Percentiles rank a stretch among this genome's conserved stretches.
phyloP scores from a whole-genome alignment of 2,888 invertebrate species.

The Osmoderma eremita region DNA sequence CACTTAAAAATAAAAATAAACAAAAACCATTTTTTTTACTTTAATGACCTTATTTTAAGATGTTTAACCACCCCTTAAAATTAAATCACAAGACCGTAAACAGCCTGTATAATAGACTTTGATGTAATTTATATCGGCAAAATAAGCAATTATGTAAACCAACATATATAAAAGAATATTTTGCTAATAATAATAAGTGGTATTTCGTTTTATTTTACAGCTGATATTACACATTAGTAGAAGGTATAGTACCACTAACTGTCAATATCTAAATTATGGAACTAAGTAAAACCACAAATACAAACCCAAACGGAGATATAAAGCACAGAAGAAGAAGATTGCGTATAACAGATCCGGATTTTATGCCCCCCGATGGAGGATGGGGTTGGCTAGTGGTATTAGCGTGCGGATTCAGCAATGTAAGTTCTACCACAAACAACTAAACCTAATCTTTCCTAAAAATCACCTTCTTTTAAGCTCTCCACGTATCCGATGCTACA shows the following conservation, averaged over 20 bases:
- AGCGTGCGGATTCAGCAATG: conserved; percentile 78
- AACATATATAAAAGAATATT: too few species aligned
- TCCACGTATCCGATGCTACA: conserved; percentile 74
- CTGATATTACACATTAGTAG: neutral
- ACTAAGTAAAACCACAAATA: neutral
- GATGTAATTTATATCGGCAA: too few species aligned
- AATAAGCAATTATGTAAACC: too few species aligned
- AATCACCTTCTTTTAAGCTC: conserved; percentile 66
- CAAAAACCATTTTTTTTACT: too few species aligned
- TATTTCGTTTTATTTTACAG: neutral
- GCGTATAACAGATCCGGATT: conserved; percentile 63
- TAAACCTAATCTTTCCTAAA: neutral
- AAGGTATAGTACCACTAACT: too few species aligned
- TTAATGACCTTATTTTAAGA: too few species aligned
- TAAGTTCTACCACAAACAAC: conserved; percentile 63
- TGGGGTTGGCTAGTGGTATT: conserved; percentile 81
- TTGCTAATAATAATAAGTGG: too few species aligned
- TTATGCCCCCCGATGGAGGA: conserved; percentile 78
- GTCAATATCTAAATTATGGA: conserved; percentile 11
- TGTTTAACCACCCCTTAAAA: too few species aligned
- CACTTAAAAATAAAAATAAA: too few species aligned
- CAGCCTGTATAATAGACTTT: too few species aligned
- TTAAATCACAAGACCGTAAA: too few species aligned
- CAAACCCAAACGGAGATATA: neutral
- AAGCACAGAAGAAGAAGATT: conserved; percentile 46